Evolutionary conservation across 2,888 invertebrate genomes (phyloP), one percentile per base, ranked within the genome.

Genomic region (Drosophila kuntzei): DNA sequence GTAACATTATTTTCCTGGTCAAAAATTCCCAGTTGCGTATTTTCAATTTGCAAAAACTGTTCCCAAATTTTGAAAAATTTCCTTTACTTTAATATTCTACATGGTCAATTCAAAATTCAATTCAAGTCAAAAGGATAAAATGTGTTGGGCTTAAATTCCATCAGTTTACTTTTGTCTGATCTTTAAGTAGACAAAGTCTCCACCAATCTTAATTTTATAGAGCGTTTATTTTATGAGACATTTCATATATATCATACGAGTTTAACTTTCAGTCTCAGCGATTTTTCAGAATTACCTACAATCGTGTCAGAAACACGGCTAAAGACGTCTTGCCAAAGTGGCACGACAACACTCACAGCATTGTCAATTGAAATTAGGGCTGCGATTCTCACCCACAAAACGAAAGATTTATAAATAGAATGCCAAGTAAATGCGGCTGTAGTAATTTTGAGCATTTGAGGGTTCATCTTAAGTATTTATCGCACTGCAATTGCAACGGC

Each of bases 301-400:
- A 46, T 47, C n/a, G 49, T 34, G 20, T 6, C 47, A 29, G 18
- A 16, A 6, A 39, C 39, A 5, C 18, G 46, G 16, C 46, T 29
- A 29, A 29, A 46, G 14, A 6, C 16, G 14, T 14, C 18, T 29
- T 41, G 39, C 53, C 46, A 41, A 65, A 51, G 58, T 65, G 59
- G 58, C 71, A 50, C 61, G 9, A 44, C 51, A 36, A 34, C 14
- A 49, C 25, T 39, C 32, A 14, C n/a, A 44, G 34, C 16, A 54
- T 41, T 59, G 58, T 61, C 58, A 74, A 62, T 47, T 65, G 60
- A 61, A 70, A 70, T 58, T 69, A 59, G 69, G 63, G 32, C 73
- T 74, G 60, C 37, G 39, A 43, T 44, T 22, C 49, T 39, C 74
- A 37, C 75, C 74, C 75, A 75, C 75, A 7, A 60, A 34, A 11